phyloP scores from a whole-genome alignment of 1,140 invertebrate species.

The Elymnias hypermnestra region DNA sequence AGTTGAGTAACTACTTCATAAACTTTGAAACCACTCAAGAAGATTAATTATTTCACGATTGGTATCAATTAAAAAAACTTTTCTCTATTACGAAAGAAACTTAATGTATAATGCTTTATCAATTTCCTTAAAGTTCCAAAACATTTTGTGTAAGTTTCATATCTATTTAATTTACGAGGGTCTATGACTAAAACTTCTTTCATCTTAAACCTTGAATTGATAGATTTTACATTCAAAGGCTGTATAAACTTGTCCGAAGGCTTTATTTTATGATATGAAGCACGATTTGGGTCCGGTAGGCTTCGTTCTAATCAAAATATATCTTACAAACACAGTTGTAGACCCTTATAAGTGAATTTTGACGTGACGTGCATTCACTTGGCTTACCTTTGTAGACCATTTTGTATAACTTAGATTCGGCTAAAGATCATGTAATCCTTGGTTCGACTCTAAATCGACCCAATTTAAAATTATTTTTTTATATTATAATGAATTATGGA shows the following conservation, averaged over 20 bases:
- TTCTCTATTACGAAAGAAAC: constrained; percentile 6
- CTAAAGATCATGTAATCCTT: no score
- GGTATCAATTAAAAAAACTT: constrained; percentile 19
- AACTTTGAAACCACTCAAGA: constrained; percentile 13
- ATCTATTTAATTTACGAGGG: not conserved
- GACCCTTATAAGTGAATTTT: not conserved
- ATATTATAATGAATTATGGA: no score
- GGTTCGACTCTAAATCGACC: no score
- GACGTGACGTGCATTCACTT: no score
- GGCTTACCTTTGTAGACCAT: no score
- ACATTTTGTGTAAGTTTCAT: no score
- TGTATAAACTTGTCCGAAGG: constrained; percentile 1
- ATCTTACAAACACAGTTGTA: constrained; percentile 10
- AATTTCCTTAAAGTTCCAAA: constrained; percentile 3
- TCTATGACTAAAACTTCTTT: not conserved
- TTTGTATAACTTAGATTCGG: no score
- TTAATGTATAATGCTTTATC: not conserved
- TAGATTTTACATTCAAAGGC: constrained; percentile 7
- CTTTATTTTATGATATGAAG: constrained; percentile 15
- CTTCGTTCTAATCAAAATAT: constrained; percentile 8
- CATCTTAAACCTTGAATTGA: not conserved
- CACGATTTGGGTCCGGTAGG: not conserved
- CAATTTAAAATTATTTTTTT: no score
- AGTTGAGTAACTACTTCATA: constrained; percentile 19
- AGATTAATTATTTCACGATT: constrained; percentile 20